Evolutionary conservation across 2,797 vertebrate species (phyloP).

Genomic region (Vireo griseus): DNA sequence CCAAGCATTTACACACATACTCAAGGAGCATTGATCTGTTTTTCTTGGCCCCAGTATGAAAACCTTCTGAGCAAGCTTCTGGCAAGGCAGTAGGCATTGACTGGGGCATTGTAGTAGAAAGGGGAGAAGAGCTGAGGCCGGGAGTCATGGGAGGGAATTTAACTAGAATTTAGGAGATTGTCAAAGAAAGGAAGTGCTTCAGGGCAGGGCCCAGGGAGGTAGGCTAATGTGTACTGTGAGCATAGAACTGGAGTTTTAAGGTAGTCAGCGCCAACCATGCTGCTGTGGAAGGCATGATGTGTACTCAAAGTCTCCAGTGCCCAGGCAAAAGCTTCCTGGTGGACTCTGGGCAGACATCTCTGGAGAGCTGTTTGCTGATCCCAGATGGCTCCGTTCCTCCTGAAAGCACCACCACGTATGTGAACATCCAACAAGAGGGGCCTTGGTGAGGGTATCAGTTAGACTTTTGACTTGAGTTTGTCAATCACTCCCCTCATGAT

Average conservation of each 20-base stretch:
- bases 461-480: neutral
- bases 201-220: neutral
- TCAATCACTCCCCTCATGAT: neutral
- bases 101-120: neutral
- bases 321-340: neutral
- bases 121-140: neutral
- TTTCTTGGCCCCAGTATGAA: fast-evolving
- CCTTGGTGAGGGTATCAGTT: neutral
- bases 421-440: neutral
- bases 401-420: neutral
- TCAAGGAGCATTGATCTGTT: fast-evolving
- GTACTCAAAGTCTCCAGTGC: neutral
- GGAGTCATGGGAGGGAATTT: neutral
- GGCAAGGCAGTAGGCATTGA: neutral
- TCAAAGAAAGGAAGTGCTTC: neutral
- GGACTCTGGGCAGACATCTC: neutral
- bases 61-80: neutral
- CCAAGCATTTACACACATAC: neutral
- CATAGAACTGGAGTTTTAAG: neutral
- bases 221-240: fast-evolving
- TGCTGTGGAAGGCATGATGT: neutral
- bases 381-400: neutral
- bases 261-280: fast-evolving
- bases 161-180: neutral
- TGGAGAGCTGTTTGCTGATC: neutral